phyloP scores from a whole-genome alignment of 2,888 invertebrate species.

The Cerastoderma edule region DNA sequence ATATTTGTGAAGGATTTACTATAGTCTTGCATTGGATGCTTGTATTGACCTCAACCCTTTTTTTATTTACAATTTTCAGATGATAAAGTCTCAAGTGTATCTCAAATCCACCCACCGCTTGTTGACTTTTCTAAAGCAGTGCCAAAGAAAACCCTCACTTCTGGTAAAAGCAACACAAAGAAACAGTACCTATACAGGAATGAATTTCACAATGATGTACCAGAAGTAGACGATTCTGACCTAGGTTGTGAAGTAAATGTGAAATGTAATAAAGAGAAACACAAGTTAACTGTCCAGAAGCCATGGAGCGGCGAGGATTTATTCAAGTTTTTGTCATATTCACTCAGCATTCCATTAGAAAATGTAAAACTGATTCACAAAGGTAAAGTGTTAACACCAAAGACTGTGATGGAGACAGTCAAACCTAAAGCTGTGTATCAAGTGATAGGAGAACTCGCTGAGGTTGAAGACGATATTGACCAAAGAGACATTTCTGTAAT shows the following conservation, averaged over 20 bases:
- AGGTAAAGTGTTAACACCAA: constrained; percentile 68
- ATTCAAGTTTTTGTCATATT: constrained; percentile 65
- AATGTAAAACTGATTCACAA: constrained; percentile 76
- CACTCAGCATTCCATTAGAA: constrained; percentile 71
- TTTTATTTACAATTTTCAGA: no score
- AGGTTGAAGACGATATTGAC: constrained; percentile 69
- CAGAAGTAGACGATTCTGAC: constrained; percentile 51
- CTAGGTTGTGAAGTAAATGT: constrained; percentile 61
- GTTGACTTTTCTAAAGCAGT: constrained; percentile 59
- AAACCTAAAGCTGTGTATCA: constrained; percentile 72
- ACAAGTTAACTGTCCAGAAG: constrained; percentile 65
- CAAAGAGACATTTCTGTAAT: constrained; percentile 69
- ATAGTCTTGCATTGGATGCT: no score
- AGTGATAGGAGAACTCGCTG: constrained; percentile 73
- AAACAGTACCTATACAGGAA: constrained; percentile 54
- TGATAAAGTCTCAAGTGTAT: no score
- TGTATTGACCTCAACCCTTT: no score
- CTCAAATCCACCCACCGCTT: constrained; percentile 38
- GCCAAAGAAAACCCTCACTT: constrained; percentile 4
- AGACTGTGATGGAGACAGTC: constrained; percentile 59
- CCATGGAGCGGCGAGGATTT: constrained; percentile 69
- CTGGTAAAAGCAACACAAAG: constrained; percentile 17
- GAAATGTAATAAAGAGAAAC: constrained; percentile 72
- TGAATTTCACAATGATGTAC: constrained; percentile 63
- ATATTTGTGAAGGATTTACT: no score